These are phyloP conservation scores for Nipponacmea schrenckii DNA, from an alignment of 2,888 invertebrate species.

Conservation along the genomic window DNA sequence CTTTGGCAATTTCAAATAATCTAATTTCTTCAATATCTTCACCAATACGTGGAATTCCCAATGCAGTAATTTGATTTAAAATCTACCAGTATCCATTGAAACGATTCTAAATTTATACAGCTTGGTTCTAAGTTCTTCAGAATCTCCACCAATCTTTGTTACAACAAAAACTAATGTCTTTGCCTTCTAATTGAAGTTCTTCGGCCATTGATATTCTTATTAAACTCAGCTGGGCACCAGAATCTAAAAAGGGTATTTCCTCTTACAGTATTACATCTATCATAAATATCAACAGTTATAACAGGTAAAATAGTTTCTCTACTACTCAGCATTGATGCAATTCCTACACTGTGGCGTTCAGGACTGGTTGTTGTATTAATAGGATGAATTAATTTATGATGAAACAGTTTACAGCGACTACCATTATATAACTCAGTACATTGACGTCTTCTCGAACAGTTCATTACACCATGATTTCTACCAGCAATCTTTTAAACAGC, in stretches of 20 bases:
- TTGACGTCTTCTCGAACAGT: constrained; percentile 1
- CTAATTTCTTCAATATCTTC: too few species aligned
- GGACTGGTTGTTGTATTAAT: neutral
- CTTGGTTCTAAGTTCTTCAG: too few species aligned
- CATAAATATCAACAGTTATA: neutral
- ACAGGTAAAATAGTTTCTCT: neutral
- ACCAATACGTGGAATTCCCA: too few species aligned
- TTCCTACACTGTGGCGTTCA: neutral
- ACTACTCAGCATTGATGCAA: neutral
- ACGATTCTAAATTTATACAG: too few species aligned
- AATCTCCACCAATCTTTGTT: too few species aligned
- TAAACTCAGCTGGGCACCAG: neutral
- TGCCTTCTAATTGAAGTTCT: too few species aligned
- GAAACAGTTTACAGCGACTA: neutral
- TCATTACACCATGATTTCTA: neutral
- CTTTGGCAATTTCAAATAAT: too few species aligned
- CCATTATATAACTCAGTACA: neutral
- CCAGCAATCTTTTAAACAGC: neutral
- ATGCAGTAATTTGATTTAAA: too few species aligned
- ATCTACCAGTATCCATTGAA: too few species aligned
- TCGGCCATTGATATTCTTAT: too few species aligned
- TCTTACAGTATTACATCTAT: neutral
- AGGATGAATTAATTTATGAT: neutral
- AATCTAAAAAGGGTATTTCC: neutral
- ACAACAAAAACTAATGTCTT: too few species aligned